Evolutionary conservation across 2,113 vertebrate genomes (phyloP), one percentile per base, ranked within the genome.

Genomic region (Bubo scandiacus): DNA sequence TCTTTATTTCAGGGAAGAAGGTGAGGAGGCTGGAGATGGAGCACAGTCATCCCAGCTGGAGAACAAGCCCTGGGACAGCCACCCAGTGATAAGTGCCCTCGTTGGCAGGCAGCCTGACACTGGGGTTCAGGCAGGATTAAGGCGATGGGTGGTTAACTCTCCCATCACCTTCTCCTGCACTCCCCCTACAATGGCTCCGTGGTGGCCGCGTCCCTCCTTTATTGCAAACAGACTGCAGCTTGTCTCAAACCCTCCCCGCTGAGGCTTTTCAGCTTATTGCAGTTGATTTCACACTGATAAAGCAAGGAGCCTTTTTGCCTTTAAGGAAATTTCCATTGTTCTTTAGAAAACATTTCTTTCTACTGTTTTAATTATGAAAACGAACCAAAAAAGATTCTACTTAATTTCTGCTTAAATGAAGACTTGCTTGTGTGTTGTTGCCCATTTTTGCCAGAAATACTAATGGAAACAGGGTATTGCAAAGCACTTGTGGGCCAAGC

Each of bases 101-200:
- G 6, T 2, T 34, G 61, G 20, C 57, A 18, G 65, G 57, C 25
- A 25, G 75, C 51, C 54, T 36, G 36, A 12, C 12, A 5, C 14
- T 0, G 1, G 12, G 47, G 21, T 34, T 32, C 19, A 20, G 68
- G 17, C 32, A 40, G 43, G 38, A 29, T 49, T 34, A 21, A 12
- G 26, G 38, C 49, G 4, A 0, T 25, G 36, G 38, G 62, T 10
- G 12, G 54, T n/a, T 36, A 16, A 9, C 34, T 58, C 30, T 68
- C 19, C 80, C 34, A 3, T 8, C 40, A 4, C 42, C 67, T 70
- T n/a, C 17, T 65, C 68, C 65, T 74, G 43, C 16, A 2, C 68
- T 59, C 38, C n/a, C 20, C 6, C 11, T 65, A 1, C n/a, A 27
- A 5, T 1, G 2, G 45, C 80, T 81, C 32, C 1, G 1, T 15